Conservation (phyloP, 2,888 invertebrate genomes). For the Aphidius colemani region DNA sequence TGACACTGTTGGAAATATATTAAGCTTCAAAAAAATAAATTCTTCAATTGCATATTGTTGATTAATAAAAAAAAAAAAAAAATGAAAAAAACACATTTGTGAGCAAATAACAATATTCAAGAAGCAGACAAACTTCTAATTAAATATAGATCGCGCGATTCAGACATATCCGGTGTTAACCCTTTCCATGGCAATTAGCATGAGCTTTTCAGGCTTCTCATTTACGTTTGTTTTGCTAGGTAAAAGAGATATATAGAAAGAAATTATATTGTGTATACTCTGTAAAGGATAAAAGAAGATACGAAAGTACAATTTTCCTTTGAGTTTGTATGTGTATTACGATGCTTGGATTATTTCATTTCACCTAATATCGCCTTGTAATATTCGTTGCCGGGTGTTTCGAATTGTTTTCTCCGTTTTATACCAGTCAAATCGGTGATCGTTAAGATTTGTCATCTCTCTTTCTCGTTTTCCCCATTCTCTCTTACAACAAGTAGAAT, state of each 20-base stretch:
- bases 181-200: slow-evolving; percentile 57
- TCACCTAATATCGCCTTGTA: slow-evolving; percentile 55
- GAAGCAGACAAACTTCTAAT: slow-evolving; percentile 40
- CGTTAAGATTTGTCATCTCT: slow-evolving; percentile 22
- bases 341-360: slow-evolving; percentile 54
- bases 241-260: slow-evolving; percentile 7
- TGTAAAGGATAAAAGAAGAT: slow-evolving; percentile 2
- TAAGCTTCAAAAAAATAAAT: not conserved
- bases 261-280: not conserved
- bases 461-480: not conserved
- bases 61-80: too few species aligned
- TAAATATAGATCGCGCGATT: slow-evolving; percentile 55
- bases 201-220: slow-evolving; percentile 52
- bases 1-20: too few species aligned
- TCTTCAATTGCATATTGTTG: slow-evolving; percentile 9
- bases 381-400: slow-evolving; percentile 56
- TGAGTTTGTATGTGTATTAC: too few species aligned
- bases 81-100: too few species aligned
- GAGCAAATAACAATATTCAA: slow-evolving; percentile 36
- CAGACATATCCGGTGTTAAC: slow-evolving; percentile 46
- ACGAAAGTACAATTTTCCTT: slow-evolving; percentile 19
- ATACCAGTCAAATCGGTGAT: slow-evolving; percentile 28
- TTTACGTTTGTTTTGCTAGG: slow-evolving; percentile 51
- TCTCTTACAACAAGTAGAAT: not conserved
- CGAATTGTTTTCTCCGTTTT: slow-evolving; percentile 51